phyloP scores from a whole-genome alignment of 2,113 vertebrate genomes.

The Microtus pennsylvanicus region DNA sequence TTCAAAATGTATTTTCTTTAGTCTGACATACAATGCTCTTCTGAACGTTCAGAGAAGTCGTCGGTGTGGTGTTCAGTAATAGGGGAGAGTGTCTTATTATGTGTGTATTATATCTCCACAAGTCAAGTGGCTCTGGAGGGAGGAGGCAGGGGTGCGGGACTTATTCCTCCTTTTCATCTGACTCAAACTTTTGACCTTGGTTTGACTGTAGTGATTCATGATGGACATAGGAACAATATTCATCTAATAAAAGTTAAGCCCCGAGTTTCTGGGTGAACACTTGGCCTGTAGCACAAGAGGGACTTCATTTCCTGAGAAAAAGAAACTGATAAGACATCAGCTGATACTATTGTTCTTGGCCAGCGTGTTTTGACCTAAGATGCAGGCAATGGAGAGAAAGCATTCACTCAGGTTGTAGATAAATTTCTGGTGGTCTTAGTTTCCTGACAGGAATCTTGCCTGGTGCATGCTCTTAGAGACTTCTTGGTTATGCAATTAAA shows the following conservation, averaged over 20 bases:
- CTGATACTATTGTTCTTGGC: background rate
- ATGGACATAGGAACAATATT: background rate
- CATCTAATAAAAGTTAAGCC: background rate
- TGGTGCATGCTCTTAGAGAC: background rate
- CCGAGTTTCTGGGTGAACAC: background rate
- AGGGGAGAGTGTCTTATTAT: background rate
- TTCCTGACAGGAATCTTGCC: background rate
- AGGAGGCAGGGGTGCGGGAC: too few relatives aligned
- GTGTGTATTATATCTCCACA: background rate
- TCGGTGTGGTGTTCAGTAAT: background rate
- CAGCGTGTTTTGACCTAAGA: background rate
- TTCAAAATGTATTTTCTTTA: background rate
- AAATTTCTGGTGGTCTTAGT: background rate
- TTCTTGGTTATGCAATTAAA: background rate
- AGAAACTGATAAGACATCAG: background rate
- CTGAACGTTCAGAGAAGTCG: background rate
- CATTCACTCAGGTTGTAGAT: background rate
- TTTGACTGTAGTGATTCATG: background rate
- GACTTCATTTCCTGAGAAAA: background rate
- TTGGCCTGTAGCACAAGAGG: background rate
- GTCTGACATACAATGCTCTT: background rate
- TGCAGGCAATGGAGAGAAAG: background rate
- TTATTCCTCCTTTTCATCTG: background rate
- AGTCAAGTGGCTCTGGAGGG: background rate
- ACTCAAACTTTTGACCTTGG: background rate